Conservation (phyloP, 2,113 vertebrate species). For the Tachysurus fulvidraco region DNA sequence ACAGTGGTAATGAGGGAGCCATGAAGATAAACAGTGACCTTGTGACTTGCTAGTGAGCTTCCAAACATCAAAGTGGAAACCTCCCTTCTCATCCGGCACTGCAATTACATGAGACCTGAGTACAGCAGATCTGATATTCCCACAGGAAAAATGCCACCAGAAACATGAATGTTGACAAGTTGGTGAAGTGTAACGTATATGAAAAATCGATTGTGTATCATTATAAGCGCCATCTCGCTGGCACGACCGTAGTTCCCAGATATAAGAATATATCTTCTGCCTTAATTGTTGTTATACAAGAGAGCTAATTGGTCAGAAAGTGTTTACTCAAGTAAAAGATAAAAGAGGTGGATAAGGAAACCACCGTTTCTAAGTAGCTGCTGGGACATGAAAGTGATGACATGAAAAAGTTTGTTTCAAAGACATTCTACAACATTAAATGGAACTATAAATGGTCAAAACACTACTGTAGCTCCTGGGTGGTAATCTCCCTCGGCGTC, state of each 20-base stretch:
- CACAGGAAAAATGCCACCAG: conserved; percentile 7
- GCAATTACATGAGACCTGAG: conserved; percentile 42
- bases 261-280: neutral
- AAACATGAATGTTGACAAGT: neutral
- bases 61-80: conserved; percentile 41
- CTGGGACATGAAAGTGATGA: neutral
- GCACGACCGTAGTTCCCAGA: neutral
- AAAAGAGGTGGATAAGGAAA: neutral
- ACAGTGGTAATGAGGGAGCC: conserved; percentile 59
- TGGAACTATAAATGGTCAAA: neutral
- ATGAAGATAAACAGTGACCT: conserved; percentile 27
- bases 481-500: neutral
- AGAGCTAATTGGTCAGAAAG: neutral
- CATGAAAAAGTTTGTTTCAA: neutral
- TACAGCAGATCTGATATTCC: conserved; percentile 16
- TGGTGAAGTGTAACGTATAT: neutral
- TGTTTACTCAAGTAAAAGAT: neutral
- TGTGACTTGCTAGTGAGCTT: conserved; percentile 42
- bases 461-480: neutral
- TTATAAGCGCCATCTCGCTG: neutral
- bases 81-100: conserved; percentile 25
- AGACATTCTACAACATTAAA: neutral
- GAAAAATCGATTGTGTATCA: neutral
- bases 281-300: too few relatives aligned
- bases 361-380: neutral